A percentile compares a stretch with the other conserved stretches of the same genome.
phyloP scores from a whole-genome alignment of 2,113 vertebrate genomes.

The Cottus gobio region DNA sequence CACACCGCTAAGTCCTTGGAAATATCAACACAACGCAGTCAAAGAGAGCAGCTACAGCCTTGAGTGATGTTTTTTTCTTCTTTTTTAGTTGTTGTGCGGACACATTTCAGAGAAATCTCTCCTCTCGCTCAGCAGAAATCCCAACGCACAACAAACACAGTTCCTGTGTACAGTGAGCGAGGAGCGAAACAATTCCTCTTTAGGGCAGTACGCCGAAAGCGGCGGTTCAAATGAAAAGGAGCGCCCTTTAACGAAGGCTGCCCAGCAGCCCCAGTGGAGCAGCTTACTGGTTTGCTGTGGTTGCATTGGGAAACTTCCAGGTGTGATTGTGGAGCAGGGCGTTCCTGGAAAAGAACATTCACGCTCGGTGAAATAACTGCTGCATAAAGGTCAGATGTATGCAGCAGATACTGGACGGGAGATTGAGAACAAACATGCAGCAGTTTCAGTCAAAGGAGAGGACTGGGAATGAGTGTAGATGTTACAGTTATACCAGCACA shows the following conservation, averaged over 20 bases:
- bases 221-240: too few relatives aligned
- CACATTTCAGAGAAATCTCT: conserved; percentile 7
- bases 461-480: not conserved
- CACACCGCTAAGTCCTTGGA: conserved; percentile 5
- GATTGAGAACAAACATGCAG: not conserved
- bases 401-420: not conserved
- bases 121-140: not conserved
- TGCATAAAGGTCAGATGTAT: not conserved
- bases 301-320: conserved; percentile 2
- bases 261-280: not conserved
- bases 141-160: conserved; percentile 15
- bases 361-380: not conserved
- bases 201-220: not conserved
- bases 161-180: not conserved
- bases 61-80: conserved; percentile 10
- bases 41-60: not conserved
- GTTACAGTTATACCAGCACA: too few relatives aligned
- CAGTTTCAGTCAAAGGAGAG: not conserved
- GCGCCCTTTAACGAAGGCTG: not conserved
- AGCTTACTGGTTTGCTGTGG: not conserved
- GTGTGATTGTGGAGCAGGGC: conserved; percentile 4
- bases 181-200: not conserved
- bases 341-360: conserved; percentile 1
- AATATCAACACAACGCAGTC: not conserved
- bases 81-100: not conserved